Percentiles rank a stretch among this genome's conserved stretches.
phyloP scores from a whole-genome alignment of 2,888 invertebrate genomes.

The Dinocampus coccinellae region DNA sequence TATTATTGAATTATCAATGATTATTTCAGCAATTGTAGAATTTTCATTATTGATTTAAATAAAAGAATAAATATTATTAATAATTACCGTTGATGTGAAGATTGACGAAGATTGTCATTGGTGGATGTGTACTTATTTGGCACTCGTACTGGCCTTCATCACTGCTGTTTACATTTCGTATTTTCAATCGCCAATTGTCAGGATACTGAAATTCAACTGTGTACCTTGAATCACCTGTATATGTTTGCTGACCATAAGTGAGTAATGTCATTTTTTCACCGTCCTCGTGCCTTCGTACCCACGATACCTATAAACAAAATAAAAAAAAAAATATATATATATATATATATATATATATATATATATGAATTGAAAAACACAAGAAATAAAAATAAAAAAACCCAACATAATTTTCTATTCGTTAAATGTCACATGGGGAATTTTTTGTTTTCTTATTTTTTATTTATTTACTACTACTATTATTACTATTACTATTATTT shows the following conservation, averaged over 20 bases:
- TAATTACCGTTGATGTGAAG: conserved; percentile 70
- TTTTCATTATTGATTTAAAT: not conserved
- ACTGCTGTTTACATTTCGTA: conserved; percentile 70
- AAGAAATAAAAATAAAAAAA: no score
- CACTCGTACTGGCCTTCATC: conserved; percentile 72
- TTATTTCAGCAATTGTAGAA: not conserved
- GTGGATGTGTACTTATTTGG: conserved; percentile 72
- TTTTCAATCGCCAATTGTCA: conserved; percentile 72
- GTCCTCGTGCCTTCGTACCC: conserved; percentile 76
- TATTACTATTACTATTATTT: no score
- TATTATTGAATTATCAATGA: not conserved
- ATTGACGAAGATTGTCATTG: conserved; percentile 70
- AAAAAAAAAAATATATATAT: not conserved
- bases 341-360: no score
- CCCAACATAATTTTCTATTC: not conserved
- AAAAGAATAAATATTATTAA: not conserved
- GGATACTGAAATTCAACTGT: conserved; percentile 71
- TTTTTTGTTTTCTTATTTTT: no score
- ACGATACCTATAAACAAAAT: conserved; percentile 74
- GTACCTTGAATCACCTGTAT: conserved; percentile 75
- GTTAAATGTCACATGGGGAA: not conserved
- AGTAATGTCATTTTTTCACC: conserved; percentile 77
- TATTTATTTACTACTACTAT: no score
- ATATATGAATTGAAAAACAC: no score
- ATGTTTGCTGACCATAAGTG: conserved; percentile 77